Base-by-base conservation (phyloP, 1,140 invertebrate genomes). In the Oryctes rhinoceros region DNA sequence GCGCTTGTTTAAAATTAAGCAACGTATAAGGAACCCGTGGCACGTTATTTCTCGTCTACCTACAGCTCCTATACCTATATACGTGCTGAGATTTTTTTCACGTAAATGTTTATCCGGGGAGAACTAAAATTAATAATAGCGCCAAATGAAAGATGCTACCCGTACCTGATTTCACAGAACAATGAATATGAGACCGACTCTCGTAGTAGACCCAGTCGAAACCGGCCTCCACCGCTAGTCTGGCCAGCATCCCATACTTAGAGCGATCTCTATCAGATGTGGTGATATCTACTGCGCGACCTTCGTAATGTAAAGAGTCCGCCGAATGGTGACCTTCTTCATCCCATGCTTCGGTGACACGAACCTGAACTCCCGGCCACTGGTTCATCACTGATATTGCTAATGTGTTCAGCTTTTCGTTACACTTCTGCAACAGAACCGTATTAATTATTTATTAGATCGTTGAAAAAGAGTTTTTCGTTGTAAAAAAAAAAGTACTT, bases 131-230 rank as follows among this genome's bases (percentile, higher is more conserved):
- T 71, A 71, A 71, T 71, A 71, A 71, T 15, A 71, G 65, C 35
- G 11, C 18, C 65, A 71, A 59, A 71, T 37, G 65, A 71, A 71
- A 71, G 65, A 71, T 71, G 65, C 35, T 35, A 71, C 59, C 89
- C 90, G 92, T 91, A 99, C 98, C 97, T 92, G 97, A 97, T 90
- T 97, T 98, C 75, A 99, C 97, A 44, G 97, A 98, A 88, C 97
- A 98, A 88, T 99, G 98, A 85, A 99, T 98, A 86, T 98, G 96
- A 15, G 95, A 93, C 81, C 96, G 91, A 85, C 95, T 95, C 88
- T 98, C 97, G 88, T 98, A 99, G 89, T 96, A 98, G 24, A 99
- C 98, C 97, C 97, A 99, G 90, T 99, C 97, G 91, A 99, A 99
- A 83, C 97, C 97, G 11, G 97, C 97, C 88, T 99, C 96, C 30